Conservation (phyloP, 37 sponge, comb jelly and placozoan genomes). For the Cladorhizidae sp. region DNA sequence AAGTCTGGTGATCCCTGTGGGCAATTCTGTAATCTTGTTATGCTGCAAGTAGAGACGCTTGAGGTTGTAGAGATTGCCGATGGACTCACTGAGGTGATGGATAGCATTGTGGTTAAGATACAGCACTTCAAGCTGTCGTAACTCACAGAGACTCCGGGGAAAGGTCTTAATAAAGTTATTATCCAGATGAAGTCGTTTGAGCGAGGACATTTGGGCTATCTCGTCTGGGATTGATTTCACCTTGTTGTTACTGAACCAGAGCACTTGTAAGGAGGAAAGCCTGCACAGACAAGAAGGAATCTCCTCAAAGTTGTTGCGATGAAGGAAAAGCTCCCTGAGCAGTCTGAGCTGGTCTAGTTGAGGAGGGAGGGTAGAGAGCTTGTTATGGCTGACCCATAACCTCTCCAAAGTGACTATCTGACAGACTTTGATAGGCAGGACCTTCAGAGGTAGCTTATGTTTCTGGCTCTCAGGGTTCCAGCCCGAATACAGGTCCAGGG, state of each 20-base stretch:
- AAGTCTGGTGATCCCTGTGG: constrained; percentile 32
- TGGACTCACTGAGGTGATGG: constrained; percentile 11
- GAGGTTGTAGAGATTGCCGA: constrained; percentile 31
- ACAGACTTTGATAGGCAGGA: constrained; percentile 54
- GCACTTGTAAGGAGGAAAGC: constrained; percentile 48
- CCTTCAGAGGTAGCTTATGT: constrained; percentile 43
- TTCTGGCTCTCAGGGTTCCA: constrained; percentile 48
- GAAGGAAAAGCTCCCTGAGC: constrained; percentile 69
- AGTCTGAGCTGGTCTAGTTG: constrained; percentile 27
- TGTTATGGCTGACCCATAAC: constrained; percentile 76
- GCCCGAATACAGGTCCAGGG: constrained; percentile 77
- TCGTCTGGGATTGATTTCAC: constrained; percentile 57
- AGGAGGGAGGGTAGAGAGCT: constrained; percentile 50
- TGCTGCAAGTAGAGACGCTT: constrained; percentile 59
- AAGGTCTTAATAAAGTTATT: constrained; percentile 46
- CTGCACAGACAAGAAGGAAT: constrained; percentile 43
- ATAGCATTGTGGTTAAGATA: constrained; percentile 70
- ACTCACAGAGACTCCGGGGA: constrained; percentile 48
- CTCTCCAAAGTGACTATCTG: constrained; percentile 46
- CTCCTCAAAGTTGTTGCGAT: constrained; percentile 52
- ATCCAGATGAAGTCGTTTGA: constrained; percentile 71
- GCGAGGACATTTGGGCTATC: constrained; percentile 22
- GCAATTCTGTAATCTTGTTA: constrained; percentile 62
- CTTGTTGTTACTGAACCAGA: constrained; percentile 67
- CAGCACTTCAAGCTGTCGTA: constrained; percentile 47